Base-by-base conservation (phyloP, 2,797 vertebrate species). In the Muscicapa striata region DNA sequence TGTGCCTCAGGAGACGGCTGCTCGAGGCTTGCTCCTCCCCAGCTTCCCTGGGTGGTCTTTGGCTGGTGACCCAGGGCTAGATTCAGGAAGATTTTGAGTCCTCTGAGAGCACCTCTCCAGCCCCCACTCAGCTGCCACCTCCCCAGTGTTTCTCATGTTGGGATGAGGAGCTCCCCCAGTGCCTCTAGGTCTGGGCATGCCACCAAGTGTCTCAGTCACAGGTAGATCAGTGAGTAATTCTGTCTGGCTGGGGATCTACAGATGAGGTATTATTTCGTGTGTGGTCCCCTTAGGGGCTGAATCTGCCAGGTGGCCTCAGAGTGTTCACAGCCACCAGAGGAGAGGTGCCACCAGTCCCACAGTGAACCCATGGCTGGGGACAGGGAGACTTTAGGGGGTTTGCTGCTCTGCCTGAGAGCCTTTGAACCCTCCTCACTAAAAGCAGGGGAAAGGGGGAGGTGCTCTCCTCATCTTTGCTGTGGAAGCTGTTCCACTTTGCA, bases 371-470 rank as follows among this genome's bases (percentile, higher is more conserved):
- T 5, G 68, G 27, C 27, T 69, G 2, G 1, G 49, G 45, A 89
- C 11, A 1, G 2, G 27, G 48, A 82, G n/a, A 48, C 1, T 61
- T 59, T 2, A 4, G 15, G 1, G 38, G 36, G 18, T 52, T 91
- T 88, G 67, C 70, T 77, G 32, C 57, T 82, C 27, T 74, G 48
- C 38, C 57, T 3, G 2, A 67, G 26, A 82, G 41, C 34, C 74
- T 96, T 90, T 94, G 86, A 95, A 89, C 72, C 9, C 30, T 87
- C 27, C 22, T 77, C 49, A 55, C 20, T 23, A 57, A 70, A 94
- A 91, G 10, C 40, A 88, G 29, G 8, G 24, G 16, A 16, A 94
- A 75, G 21, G 32, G 41, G 77, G 54, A 58, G 49, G 15, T 82
- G 32, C 9, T 89, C 6, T 74, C 41, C 32, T 21, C 11, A 45